Conservation (phyloP, 1,140 invertebrate species). For the Oedothorax gibbosus region DNA sequence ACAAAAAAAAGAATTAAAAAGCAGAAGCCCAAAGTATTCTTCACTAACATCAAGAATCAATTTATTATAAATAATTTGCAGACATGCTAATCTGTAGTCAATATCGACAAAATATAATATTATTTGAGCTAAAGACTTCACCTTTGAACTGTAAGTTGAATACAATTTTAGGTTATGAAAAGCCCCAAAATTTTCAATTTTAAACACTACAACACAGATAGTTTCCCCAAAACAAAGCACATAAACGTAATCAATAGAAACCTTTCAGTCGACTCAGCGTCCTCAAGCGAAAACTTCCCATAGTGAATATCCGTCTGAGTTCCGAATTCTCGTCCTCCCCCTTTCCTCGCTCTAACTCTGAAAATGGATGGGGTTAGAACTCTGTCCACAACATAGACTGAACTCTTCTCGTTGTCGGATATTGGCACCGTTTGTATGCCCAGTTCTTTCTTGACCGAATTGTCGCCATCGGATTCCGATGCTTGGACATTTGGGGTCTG, state of each 20-base stretch:
- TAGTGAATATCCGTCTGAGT: constrained; percentile 55
- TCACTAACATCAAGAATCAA: too few species aligned
- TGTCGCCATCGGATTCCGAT: neutral
- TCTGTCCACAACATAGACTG: constrained; percentile 48
- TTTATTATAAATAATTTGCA: too few species aligned
- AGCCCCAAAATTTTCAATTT: too few species aligned
- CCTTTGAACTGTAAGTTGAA: too few species aligned
- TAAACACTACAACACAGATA: too few species aligned
- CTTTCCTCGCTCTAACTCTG: constrained; percentile 40
- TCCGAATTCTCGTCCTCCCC: constrained; percentile 43
- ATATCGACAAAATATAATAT: too few species aligned
- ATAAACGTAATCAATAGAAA: neutral
- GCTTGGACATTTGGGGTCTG: neutral
- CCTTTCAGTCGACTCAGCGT: constrained; percentile 55
- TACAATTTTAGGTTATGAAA: too few species aligned
- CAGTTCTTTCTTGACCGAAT: constrained; percentile 39
- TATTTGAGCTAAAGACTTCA: too few species aligned
- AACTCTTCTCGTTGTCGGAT: constrained; percentile 39
- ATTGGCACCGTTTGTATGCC: constrained; percentile 49
- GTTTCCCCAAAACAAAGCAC: too few species aligned
- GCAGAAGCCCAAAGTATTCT: too few species aligned
- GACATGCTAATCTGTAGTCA: too few species aligned
- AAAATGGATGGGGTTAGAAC: constrained; percentile 57
- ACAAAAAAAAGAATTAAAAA: too few species aligned
- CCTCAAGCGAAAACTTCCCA: constrained; percentile 42